phyloP scores from a whole-genome alignment of 1,140 invertebrate genomes.

The Babylonia areolata region DNA sequence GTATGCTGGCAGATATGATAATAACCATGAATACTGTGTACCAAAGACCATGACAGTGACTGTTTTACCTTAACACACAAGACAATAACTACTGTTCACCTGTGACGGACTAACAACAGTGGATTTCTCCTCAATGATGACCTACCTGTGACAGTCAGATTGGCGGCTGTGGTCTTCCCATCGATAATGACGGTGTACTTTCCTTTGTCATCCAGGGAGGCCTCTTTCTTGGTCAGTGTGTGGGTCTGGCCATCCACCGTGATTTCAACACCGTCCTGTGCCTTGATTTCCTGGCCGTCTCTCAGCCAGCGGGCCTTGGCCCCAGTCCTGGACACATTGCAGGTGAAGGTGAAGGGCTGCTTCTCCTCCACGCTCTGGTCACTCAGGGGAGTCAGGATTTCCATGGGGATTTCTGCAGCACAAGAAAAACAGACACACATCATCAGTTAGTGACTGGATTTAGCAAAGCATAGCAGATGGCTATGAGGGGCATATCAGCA shows the following conservation, averaged over 20 bases:
- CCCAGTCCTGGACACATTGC: constrained; percentile 93
- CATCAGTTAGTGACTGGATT: no score
- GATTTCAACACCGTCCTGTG: constrained; percentile 54
- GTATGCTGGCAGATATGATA: no score
- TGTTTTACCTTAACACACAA: neutral
- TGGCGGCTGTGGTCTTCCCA: constrained; percentile 59
- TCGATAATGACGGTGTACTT: constrained; percentile 65
- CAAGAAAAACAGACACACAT: neutral
- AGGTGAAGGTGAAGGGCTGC: constrained; percentile 63
- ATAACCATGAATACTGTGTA: no score
- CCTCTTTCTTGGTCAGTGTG: constrained; percentile 68
- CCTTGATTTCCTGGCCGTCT: constrained; percentile 79
- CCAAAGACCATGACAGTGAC: no score
- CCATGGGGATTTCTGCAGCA: constrained; percentile 62
- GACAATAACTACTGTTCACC: constrained; percentile 46
- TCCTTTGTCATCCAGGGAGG: constrained; percentile 68
- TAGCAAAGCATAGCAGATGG: no score
- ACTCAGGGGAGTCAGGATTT: constrained; percentile 64
- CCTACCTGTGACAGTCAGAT: constrained; percentile 65
- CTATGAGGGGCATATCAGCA: no score
- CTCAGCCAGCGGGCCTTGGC: constrained; percentile 97
- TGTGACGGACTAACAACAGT: constrained; percentile 61
- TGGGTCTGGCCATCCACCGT: constrained; percentile 64
- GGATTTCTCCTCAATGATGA: constrained; percentile 58
- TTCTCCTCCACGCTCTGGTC: constrained; percentile 65